These are phyloP conservation scores for Copidosoma floridanum DNA, from an alignment of 1,140 invertebrate species.

Conservation along the genomic window DNA sequence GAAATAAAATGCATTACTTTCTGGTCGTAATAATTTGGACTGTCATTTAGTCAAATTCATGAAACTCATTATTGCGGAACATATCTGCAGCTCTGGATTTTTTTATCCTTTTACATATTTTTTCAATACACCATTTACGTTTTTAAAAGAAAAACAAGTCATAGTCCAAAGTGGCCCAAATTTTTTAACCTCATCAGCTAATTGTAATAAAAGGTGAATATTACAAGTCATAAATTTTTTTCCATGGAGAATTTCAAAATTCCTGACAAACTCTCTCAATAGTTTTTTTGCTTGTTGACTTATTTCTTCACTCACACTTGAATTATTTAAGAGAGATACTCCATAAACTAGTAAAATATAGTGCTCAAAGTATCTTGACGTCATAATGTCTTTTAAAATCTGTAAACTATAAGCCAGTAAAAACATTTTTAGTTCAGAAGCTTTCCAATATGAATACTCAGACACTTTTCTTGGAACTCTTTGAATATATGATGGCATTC, in stretches of 20 bases:
- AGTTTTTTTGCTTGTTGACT: no score
- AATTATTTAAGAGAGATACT: slow-evolving; percentile 20
- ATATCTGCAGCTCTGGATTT: no score
- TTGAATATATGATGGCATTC: slow-evolving; percentile 13
- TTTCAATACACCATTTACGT: slow-evolving; percentile 26
- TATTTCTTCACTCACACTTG: no score
- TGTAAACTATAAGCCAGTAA: slow-evolving; percentile 18
- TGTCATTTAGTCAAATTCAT: no score
- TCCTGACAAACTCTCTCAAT: no score
- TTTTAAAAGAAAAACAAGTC: slow-evolving; percentile 25
- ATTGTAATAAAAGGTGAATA: slow-evolving; percentile 22
- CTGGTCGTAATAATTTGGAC: no score
- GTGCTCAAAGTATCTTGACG: slow-evolving; percentile 24
- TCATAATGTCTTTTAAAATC: slow-evolving; percentile 22
- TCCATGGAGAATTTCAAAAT: no score
- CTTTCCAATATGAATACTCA: slow-evolving; percentile 25
- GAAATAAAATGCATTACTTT: no score
- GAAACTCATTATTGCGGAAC: no score
- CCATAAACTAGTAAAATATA: slow-evolving; percentile 26
- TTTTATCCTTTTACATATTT: slow-evolving; percentile 6
- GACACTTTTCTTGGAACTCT: slow-evolving; percentile 2
- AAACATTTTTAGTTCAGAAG: slow-evolving; percentile 19
- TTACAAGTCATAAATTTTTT: no score
- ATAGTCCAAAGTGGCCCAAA: slow-evolving; percentile 22
- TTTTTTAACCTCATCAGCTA: slow-evolving; percentile 13